Conservation (phyloP, 1,140 invertebrate genomes). For the Campoletis sonorensis region DNA sequence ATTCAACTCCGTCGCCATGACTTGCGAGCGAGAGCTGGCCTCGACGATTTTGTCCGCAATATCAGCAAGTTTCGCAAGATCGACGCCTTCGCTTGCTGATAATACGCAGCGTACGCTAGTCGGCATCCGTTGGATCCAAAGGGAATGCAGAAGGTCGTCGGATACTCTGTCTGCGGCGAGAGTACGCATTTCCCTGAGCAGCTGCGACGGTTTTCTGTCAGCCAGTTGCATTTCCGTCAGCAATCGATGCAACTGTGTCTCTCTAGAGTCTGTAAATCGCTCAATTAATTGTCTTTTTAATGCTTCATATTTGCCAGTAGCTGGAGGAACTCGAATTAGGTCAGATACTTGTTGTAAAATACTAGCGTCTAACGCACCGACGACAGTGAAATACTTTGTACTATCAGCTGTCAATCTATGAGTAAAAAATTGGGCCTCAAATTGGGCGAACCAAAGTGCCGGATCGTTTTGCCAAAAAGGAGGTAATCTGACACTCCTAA, state of each 20-base stretch:
- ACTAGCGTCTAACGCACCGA: no score
- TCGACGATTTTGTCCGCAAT: slow-evolving; percentile 42
- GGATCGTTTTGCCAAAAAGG: no score
- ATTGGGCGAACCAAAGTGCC: no score
- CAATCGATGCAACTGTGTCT: slow-evolving; percentile 55
- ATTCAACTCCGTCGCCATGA: not conserved
- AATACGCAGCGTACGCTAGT: slow-evolving; percentile 29
- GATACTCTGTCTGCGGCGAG: slow-evolving; percentile 45
- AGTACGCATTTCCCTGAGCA: slow-evolving; percentile 54
- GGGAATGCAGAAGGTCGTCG: slow-evolving; percentile 45
- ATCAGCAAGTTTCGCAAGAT: slow-evolving; percentile 29
- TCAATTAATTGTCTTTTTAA: no score
- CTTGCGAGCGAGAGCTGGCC: not conserved
- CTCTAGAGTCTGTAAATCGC: slow-evolving; percentile 20
- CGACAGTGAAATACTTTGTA: no score
- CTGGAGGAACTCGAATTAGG: not conserved
- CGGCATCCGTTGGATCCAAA: slow-evolving; percentile 56
- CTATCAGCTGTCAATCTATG: no score
- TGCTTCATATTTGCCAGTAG: not conserved
- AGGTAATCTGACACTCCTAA: no score
- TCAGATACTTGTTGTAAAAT: no score
- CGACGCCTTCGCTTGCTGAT: slow-evolving; percentile 17
- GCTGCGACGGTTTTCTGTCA: slow-evolving; percentile 57
- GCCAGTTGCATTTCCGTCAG: slow-evolving; percentile 57
- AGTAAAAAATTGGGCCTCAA: no score